Evolutionary conservation across 2,113 vertebrate genomes (phyloP).

Genomic region (Caracal caracal): DNA sequence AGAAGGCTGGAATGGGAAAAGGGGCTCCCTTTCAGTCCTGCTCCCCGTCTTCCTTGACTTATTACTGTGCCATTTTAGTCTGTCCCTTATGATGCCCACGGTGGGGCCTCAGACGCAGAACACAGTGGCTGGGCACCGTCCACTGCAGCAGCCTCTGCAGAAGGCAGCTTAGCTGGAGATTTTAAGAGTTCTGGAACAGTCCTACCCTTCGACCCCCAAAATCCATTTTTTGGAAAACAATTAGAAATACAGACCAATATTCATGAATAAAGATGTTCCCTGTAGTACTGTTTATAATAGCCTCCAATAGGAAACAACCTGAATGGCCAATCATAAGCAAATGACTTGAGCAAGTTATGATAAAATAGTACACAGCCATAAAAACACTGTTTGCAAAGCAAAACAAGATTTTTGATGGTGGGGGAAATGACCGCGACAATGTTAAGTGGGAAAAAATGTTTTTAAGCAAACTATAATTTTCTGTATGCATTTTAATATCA

Average conservation of each 20-base stretch:
- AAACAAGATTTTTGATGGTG: constrained; percentile 14
- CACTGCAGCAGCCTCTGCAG: background rate
- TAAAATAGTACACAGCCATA: background rate
- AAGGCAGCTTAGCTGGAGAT: background rate
- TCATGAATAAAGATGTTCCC: background rate
- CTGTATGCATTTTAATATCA: constrained; percentile 20
- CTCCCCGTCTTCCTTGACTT: background rate
- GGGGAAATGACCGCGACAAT: constrained; percentile 12
- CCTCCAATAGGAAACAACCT: background rate
- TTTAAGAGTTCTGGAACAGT: background rate
- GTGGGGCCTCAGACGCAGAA: background rate
- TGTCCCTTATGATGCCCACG: background rate
- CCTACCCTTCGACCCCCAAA: background rate
- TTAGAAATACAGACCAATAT: background rate
- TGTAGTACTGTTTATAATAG: background rate
- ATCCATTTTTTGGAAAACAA: constrained; percentile 5
- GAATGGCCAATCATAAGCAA: background rate
- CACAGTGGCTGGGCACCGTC: background rate
- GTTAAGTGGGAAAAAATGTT: background rate
- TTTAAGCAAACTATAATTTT: constrained; percentile 30
- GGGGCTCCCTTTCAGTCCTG: background rate
- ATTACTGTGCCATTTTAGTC: background rate
- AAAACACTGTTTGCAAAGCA: constrained; percentile 34
- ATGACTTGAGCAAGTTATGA: background rate
- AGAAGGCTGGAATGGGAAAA: background rate